Evolutionary conservation across 2,797 vertebrate genomes (phyloP).

Genomic region (Pseudomugil gertrudae): DNA sequence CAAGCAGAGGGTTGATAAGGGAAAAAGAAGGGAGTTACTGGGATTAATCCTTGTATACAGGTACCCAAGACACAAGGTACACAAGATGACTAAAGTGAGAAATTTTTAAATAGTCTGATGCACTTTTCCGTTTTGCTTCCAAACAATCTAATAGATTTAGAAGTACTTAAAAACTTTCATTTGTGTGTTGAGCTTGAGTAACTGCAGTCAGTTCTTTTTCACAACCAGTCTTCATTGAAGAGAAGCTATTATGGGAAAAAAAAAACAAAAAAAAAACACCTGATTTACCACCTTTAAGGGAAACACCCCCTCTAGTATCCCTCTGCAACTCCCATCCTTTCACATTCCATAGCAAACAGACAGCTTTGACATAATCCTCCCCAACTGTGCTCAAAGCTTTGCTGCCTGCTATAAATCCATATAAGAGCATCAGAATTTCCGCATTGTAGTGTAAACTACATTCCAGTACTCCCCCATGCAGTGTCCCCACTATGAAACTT

Average conservation of each 20-base stretch:
- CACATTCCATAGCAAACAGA: slow-evolving; percentile 58
- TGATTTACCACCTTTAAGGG: slow-evolving; percentile 18
- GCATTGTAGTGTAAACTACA: slow-evolving; percentile 50
- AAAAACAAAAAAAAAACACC: slow-evolving; percentile 1
- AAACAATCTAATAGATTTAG: background rate
- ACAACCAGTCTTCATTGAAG: background rate
- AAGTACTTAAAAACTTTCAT: background rate
- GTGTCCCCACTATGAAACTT: slow-evolving; percentile 45
- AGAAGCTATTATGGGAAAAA: background rate
- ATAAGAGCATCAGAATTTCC: slow-evolving; percentile 60
- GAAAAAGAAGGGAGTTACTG: background rate
- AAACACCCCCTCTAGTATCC: slow-evolving; percentile 24
- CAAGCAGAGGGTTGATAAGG: background rate
- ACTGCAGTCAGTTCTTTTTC: background rate
- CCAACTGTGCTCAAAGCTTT: slow-evolving; percentile 46
- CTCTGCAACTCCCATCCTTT: slow-evolving; percentile 39
- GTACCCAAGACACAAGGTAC: background rate
- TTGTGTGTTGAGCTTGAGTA: background rate
- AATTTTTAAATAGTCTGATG: too few species aligned
- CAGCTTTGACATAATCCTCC: slow-evolving; percentile 59
- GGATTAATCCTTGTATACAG: background rate
- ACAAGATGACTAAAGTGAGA: background rate
- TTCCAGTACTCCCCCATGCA: slow-evolving; percentile 46
- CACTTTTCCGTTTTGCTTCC: too few species aligned
- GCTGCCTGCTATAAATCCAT: slow-evolving; percentile 66